phyloP scores from a whole-genome alignment of 2,797 vertebrate genomes.

The Leuciscus waleckii region DNA sequence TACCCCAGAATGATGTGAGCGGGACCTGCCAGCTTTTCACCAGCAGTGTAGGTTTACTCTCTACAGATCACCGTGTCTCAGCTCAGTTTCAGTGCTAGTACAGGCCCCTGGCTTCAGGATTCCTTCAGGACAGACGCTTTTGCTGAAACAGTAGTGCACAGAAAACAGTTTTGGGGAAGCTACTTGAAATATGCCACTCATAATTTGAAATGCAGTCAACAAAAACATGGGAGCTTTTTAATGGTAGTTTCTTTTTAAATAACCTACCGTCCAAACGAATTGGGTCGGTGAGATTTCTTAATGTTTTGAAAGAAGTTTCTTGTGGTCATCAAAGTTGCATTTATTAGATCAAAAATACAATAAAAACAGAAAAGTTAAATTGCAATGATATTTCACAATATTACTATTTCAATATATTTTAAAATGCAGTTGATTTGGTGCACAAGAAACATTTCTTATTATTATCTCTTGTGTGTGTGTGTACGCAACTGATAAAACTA shows the following conservation, averaged over 20 bases:
- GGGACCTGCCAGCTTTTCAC: slow-evolving; percentile 76
- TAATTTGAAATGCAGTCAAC: background rate
- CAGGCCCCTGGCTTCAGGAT: slow-evolving; percentile 39
- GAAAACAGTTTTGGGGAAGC: background rate
- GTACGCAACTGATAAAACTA: background rate
- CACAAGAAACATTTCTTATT: background rate
- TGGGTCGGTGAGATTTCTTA: background rate
- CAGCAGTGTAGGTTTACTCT: slow-evolving; percentile 81
- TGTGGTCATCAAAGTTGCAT: background rate
- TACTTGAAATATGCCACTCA: background rate
- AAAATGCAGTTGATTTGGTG: background rate
- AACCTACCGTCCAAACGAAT: background rate
- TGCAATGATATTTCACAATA: background rate
- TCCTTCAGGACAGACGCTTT: slow-evolving; percentile 15
- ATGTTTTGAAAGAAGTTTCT: background rate
- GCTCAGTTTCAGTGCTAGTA: slow-evolving; percentile 72
- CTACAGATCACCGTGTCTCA: slow-evolving; percentile 67
- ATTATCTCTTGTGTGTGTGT: too few relatives aligned
- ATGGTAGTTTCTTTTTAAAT: background rate
- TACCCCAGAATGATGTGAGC: slow-evolving; percentile 73
- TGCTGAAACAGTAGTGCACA: background rate
- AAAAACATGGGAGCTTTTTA: slow-evolving; percentile 8
- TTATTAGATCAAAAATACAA: too few relatives aligned
- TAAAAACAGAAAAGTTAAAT: background rate
- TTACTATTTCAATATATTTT: background rate